These are phyloP conservation scores for Typhlichthys subterraneus DNA, from an alignment of 2,797 vertebrate genomes.

Conservation along the genomic window DNA sequence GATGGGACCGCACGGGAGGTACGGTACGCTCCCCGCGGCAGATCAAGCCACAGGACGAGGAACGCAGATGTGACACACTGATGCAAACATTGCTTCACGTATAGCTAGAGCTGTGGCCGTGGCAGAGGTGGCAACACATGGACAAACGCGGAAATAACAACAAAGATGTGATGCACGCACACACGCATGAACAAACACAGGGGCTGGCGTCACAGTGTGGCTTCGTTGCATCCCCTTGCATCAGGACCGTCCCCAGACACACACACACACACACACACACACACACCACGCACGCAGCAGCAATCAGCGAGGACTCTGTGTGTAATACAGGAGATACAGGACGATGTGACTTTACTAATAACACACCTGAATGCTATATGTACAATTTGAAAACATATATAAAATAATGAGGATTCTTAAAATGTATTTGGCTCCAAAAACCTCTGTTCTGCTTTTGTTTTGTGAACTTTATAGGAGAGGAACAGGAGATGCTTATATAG, in stretches of 20 bases:
- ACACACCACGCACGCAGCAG: constrained; percentile 2
- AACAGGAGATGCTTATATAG: too few relatives aligned
- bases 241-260: constrained; percentile 78
- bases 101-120: constrained; percentile 16
- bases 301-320: background rate
- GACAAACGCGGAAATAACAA: constrained; percentile 15
- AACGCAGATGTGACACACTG: constrained; percentile 20
- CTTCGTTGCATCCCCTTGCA: constrained; percentile 82
- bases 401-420: too few relatives aligned
- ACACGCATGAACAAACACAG: constrained; percentile 41
- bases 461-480: too few relatives aligned
- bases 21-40: background rate
- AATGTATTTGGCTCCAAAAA: too few relatives aligned
- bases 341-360: too few relatives aligned
- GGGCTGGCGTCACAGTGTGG: constrained; percentile 73
- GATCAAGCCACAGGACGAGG: background rate
- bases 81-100: constrained; percentile 22
- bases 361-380: too few relatives aligned
- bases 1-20: constrained; percentile 20
- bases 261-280: constrained; percentile 21
- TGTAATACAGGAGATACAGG: too few relatives aligned
- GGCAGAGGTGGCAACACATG: constrained; percentile 36
- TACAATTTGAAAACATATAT: too few relatives aligned
- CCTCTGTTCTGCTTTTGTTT: too few relatives aligned
- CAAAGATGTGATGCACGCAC: constrained; percentile 25